Conservation (phyloP, 1,140 invertebrate species). For the Drosophila punjabiensis region DNA sequence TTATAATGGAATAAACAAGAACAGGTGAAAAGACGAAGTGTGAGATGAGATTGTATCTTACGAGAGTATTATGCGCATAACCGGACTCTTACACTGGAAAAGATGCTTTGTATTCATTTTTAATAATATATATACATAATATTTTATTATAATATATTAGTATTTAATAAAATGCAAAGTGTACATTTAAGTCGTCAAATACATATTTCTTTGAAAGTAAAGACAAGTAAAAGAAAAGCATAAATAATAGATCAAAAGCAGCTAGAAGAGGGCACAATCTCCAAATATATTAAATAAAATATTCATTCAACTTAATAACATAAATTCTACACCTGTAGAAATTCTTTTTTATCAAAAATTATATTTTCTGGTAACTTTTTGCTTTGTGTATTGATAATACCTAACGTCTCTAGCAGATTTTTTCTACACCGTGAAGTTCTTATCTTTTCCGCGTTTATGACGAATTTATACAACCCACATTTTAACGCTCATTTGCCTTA, state of each 20-base stretch:
- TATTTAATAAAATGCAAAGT: no score
- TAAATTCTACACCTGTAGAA: no score
- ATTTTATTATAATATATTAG: no score
- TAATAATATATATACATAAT: no score
- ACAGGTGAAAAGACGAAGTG: constrained; percentile 6
- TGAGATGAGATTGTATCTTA: constrained; percentile 5
- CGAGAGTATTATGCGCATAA: constrained; percentile 3
- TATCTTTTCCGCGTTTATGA: not conserved
- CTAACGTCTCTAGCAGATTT: not conserved
- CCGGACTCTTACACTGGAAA: constrained; percentile 9
- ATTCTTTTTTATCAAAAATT: not conserved
- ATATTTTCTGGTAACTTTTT: not conserved
- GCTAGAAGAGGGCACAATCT: no score
- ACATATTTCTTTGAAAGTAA: no score
- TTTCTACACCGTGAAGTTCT: not conserved
- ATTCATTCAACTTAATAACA: no score
- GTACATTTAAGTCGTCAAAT: no score
- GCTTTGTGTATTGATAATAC: not conserved
- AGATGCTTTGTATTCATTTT: no score
- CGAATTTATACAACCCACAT: constrained; percentile 1
- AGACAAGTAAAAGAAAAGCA: no score
- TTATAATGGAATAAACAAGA: constrained; percentile 17
- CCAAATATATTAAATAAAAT: no score
- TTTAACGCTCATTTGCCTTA: not conserved
- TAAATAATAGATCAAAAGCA: no score